These are phyloP conservation scores for Embiotoca jacksoni DNA, from an alignment of 2,113 vertebrate genomes.

Conservation along the genomic window DNA sequence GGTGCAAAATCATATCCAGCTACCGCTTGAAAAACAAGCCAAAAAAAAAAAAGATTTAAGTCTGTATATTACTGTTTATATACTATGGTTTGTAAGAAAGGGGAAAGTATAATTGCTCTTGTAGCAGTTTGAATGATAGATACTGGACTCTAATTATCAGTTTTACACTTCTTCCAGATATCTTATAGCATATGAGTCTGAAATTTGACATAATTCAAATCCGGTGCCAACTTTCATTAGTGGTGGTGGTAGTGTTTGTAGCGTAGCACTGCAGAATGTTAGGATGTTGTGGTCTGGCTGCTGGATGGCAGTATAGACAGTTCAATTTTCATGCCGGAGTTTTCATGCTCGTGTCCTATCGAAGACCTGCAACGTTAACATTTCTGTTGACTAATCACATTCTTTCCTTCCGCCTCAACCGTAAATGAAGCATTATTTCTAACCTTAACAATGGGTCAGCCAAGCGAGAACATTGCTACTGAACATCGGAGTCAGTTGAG, in stretches of 20 bases:
- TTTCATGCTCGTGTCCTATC: not conserved
- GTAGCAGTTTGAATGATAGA: too few relatives aligned
- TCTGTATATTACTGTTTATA: too few relatives aligned
- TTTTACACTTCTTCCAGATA: too few relatives aligned
- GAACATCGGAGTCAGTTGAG: too few relatives aligned
- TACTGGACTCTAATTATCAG: too few relatives aligned
- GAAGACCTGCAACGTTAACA: not conserved
- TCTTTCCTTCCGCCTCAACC: not conserved
- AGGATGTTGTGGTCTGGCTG: not conserved
- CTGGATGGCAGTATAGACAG: not conserved
- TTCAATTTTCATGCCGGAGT: not conserved
- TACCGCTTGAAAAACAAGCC: constrained; percentile 5
- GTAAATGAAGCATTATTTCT: not conserved
- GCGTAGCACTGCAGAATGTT: not conserved
- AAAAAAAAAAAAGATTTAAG: not conserved
- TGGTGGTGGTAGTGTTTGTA: not conserved
- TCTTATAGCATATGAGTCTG: not conserved
- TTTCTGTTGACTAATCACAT: not conserved
- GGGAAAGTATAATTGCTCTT: too few relatives aligned
- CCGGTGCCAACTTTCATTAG: not conserved
- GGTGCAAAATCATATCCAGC: not conserved
- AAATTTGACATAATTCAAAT: not conserved
- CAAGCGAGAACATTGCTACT: too few relatives aligned
- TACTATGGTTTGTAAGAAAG: too few relatives aligned
- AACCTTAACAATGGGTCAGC: not conserved